A percentile compares a stretch with the other conserved stretches of the same genome.
phyloP scores from a whole-genome alignment of 2,888 invertebrate species.

The Pyrochroa serraticornis region DNA sequence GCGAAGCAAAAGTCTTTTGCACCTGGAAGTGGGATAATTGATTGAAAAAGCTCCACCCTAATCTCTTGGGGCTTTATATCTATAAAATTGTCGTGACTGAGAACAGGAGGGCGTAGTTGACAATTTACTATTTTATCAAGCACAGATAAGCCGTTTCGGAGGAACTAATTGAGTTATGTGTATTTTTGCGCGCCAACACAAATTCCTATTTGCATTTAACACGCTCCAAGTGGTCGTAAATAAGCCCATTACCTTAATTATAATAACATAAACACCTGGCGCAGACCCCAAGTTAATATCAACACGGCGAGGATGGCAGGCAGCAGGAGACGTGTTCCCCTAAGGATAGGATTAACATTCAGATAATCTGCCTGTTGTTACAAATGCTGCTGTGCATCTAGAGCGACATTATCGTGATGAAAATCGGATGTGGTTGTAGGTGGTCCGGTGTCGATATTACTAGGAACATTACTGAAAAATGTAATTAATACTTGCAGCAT shows the following conservation, averaged over 20 bases:
- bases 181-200: slow-evolving; percentile 22
- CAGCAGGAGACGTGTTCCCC: slow-evolving; percentile 23
- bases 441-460: neutral
- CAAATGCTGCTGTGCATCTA: slow-evolving; percentile 23
- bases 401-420: slow-evolving; percentile 27
- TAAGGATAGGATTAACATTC: slow-evolving; percentile 30
- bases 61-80: no score
- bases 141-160: slow-evolving; percentile 15
- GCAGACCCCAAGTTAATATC: slow-evolving; percentile 34
- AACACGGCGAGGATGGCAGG: slow-evolving; percentile 18
- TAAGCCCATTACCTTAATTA: slow-evolving; percentile 44
- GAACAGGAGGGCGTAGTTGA: no score
- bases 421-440: slow-evolving; percentile 19
- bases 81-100: no score
- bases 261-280: slow-evolving; percentile 45
- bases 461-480: no score
- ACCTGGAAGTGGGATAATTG: no score
- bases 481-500: no score
- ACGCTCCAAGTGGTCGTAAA: slow-evolving; percentile 39
- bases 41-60: no score
- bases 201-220: slow-evolving; percentile 32
- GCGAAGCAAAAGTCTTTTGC: no score
- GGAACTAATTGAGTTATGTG: slow-evolving; percentile 26
- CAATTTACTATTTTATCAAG: slow-evolving; percentile 15
- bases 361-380: slow-evolving; percentile 33